phyloP scores from a whole-genome alignment of 2,113 vertebrate genomes.

The Brachyistius frenatus region DNA sequence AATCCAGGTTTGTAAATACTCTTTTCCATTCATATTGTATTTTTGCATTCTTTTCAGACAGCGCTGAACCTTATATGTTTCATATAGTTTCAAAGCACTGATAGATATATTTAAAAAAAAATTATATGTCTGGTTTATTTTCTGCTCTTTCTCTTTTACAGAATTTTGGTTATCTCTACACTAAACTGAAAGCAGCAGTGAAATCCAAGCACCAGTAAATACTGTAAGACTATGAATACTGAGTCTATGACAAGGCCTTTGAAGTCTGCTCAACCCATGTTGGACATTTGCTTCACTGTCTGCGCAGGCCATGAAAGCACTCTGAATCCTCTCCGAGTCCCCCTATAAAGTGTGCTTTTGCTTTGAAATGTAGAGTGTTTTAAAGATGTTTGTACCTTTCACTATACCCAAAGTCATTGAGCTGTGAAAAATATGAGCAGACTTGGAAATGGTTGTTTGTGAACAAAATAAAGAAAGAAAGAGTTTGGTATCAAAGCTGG shows the following conservation, averaged over 20 bases:
- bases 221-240: background rate
- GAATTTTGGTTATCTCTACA: slow-evolving; percentile 79
- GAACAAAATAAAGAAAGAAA: slow-evolving; percentile 37
- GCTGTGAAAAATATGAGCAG: slow-evolving; percentile 2
- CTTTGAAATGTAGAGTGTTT: slow-evolving; percentile 44
- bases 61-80: background rate
- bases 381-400: slow-evolving; percentile 10
- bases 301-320: slow-evolving; percentile 34
- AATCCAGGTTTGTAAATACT: slow-evolving; percentile 78
- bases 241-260: background rate
- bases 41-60: background rate
- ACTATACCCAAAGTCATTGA: slow-evolving; percentile 11
- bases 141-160: slow-evolving; percentile 58
- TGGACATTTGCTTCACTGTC: slow-evolving; percentile 5
- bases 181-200: slow-evolving; percentile 74
- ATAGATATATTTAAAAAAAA: background rate
- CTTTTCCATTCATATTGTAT: background rate
- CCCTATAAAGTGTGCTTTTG: slow-evolving; percentile 5
- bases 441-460: background rate
- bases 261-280: slow-evolving; percentile 32
- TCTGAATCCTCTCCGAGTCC: background rate
- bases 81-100: background rate
- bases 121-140: background rate
- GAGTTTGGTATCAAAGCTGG: slow-evolving; percentile 9
- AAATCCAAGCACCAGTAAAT: slow-evolving; percentile 80